These are phyloP conservation scores for Charanyca ferruginea DNA, from an alignment of 2,888 invertebrate species.

Conservation along the genomic window DNA sequence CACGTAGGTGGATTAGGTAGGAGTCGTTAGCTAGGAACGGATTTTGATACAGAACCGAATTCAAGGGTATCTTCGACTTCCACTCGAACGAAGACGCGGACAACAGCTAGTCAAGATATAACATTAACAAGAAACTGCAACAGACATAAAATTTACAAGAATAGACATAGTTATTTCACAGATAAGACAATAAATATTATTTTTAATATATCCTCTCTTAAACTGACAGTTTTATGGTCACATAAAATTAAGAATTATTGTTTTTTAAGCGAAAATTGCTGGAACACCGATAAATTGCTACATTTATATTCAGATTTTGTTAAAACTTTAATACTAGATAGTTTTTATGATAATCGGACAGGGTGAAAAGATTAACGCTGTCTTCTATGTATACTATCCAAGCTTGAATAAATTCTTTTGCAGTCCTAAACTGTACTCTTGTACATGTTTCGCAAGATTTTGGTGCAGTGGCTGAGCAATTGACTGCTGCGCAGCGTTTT, in stretches of 20 bases:
- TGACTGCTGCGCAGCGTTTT: too few relatives aligned
- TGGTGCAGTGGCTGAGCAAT: too few relatives aligned
- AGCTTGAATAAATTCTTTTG: too few relatives aligned
- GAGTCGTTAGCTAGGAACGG: too few relatives aligned
- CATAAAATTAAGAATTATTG: slow-evolving; percentile 36
- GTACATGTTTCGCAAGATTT: too few relatives aligned
- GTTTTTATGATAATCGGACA: not conserved
- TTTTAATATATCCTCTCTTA: slow-evolving; percentile 28
- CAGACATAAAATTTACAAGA: not conserved
- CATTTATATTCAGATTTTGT: slow-evolving; percentile 26
- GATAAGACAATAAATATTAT: slow-evolving; percentile 26
- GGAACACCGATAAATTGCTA: slow-evolving; percentile 7
- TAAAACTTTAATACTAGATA: slow-evolving; percentile 10
- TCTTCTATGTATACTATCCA: not conserved
- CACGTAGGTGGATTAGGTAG: too few relatives aligned
- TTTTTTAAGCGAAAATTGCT: slow-evolving; percentile 36
- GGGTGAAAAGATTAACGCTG: not conserved
- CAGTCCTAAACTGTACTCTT: too few relatives aligned
- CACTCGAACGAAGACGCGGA: too few relatives aligned
- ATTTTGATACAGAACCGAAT: too few relatives aligned
- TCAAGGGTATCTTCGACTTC: too few relatives aligned
- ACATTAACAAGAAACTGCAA: not conserved
- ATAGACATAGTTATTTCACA: slow-evolving; percentile 14
- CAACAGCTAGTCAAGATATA: too few relatives aligned
- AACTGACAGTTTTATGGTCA: slow-evolving; percentile 39